Base-by-base conservation (phyloP, 2,888 invertebrate genomes). In the Agrochola macilenta region DNA sequence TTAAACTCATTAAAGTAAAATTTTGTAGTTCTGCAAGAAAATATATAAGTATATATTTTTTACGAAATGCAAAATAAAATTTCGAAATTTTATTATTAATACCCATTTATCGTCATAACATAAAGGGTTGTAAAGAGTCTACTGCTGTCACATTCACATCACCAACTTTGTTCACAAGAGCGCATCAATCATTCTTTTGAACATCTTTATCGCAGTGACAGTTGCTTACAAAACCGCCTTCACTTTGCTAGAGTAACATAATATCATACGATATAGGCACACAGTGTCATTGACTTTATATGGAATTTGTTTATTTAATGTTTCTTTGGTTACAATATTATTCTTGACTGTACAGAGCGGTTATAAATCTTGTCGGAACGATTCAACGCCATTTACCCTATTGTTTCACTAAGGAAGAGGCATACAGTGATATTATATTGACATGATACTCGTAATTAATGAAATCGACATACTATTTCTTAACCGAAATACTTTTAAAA, bases 101-200 rank as follows among this genome's bases (percentile, higher is more conserved):
- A n/a, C n/a, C n/a, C n/a, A n/a, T n/a, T n/a, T 35, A 43, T 69
- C 63, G n/a, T 64, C 63, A 54, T 49, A 78, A 69, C 61, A 70
- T 58, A 69, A 78, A 74, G 66, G 65, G 64, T 35, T 66, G 30
- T 72, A 43, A 69, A 63, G 58, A 66, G 26, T 54, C 17, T 66
- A 58, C 54, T 76, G 23, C 69, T 76, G 60, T 61, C 71, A 73
- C 63, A 52, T 71, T 76, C 75, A 68, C 76, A 74, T 78, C 63
- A 78, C 64, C 26, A 78, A 76, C 54, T 78, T 71, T 39, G 74
- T 76, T 75, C 64, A 69, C 69, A 57, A 68, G 72, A n/a, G 9
- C 72, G n/a, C 89, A 90, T 90, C 87, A 83, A 90, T 90, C 89
- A 87, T 87, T 66, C 72, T 84, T 85, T 72, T 74, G 73, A 82